These are phyloP conservation scores for Gasteruption jaculator DNA, from an alignment of 2,888 invertebrate species.

Conservation along the genomic window DNA sequence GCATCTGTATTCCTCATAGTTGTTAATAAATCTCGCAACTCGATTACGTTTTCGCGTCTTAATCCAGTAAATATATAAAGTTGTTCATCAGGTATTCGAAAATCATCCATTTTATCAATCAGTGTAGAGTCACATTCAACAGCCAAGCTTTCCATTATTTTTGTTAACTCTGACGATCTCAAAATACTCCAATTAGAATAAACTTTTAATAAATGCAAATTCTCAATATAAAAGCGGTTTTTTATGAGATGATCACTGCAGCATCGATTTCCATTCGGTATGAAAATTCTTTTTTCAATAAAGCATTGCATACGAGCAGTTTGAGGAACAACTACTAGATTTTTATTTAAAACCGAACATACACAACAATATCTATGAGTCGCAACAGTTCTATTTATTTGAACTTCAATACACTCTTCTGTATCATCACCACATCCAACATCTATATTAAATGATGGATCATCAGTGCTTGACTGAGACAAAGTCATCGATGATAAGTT, in stretches of 20 bases:
- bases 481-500: neutral
- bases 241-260: conserved; percentile 25
- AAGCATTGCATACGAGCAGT: conserved; percentile 22
- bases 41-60: conserved; percentile 12
- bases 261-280: conserved; percentile 27
- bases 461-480: conserved; percentile 6
- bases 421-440: conserved; percentile 3
- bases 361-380: conserved; percentile 25
- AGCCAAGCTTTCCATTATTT: conserved; percentile 15
- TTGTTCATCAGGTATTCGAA: conserved; percentile 13
- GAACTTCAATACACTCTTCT: conserved; percentile 19
- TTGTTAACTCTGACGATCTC: conserved; percentile 10
- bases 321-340: conserved; percentile 17
- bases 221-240: conserved; percentile 22
- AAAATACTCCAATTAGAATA: conserved; percentile 9
- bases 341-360: conserved; percentile 15
- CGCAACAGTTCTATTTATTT: conserved; percentile 19
- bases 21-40: conserved; percentile 9
- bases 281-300: conserved; percentile 21
- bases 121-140: conserved; percentile 16
- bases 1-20: conserved; percentile 12
- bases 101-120: conserved; percentile 15
- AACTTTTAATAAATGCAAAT: conserved; percentile 14
- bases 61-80: conserved; percentile 17
- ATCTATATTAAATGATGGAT: neutral